phyloP scores from a whole-genome alignment of 2,113 vertebrate species.

The Raphicerus campestris region DNA sequence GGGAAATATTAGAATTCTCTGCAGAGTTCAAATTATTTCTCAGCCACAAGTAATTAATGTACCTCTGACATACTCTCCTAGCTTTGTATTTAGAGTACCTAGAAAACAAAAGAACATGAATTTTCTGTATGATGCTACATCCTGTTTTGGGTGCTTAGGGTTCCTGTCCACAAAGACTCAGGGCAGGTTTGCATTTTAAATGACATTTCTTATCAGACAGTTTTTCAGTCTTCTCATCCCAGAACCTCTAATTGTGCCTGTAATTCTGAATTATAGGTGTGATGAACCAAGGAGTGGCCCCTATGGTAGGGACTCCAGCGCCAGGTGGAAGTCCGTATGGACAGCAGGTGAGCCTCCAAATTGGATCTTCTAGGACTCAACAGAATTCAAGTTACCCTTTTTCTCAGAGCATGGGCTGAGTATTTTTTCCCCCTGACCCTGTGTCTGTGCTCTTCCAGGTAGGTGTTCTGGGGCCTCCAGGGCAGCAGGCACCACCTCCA shows the following conservation, averaged over 20 bases:
- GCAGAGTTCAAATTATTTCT: conserved; percentile 9
- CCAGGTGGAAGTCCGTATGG: conserved; percentile 87
- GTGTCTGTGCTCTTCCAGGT: conserved; percentile 78
- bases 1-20: neutral
- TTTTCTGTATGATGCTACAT: conserved; percentile 9
- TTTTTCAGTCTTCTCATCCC: conserved; percentile 41
- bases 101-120: conserved; percentile 3
- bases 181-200: conserved; percentile 46
- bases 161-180: conserved; percentile 30
- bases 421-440: neutral
- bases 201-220: conserved; percentile 61
- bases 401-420: neutral
- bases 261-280: conserved; percentile 88
- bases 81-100: neutral
- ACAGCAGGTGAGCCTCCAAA: conserved; percentile 87
- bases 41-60: neutral
- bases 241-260: conserved; percentile 73
- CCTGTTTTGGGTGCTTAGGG: neutral
- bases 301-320: conserved; percentile 88
- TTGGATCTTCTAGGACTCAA: conserved; percentile 10
- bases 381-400: conserved; percentile 1
- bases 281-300: conserved; percentile 89
- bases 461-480: conserved; percentile 83
- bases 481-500: conserved; percentile 92
- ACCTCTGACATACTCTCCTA: conserved; percentile 3